Evolutionary conservation across 2,888 invertebrate genomes (phyloP), one percentile per base, ranked within the genome.

Genomic region (Andrena trimmerana): DNA sequence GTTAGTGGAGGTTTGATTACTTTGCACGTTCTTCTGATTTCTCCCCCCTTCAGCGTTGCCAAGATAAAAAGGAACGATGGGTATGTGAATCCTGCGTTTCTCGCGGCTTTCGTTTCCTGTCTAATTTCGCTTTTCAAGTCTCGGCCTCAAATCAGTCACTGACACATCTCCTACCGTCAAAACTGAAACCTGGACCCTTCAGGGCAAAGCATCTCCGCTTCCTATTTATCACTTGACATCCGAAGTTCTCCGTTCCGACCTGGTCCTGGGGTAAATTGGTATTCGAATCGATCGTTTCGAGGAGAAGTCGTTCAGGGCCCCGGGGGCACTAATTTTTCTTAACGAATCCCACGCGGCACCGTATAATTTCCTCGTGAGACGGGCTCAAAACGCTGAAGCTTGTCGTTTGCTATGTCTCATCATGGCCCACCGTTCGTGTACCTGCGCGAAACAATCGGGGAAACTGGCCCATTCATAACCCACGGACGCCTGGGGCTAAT

Each of bases 391-490:
- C 50, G 63, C 36, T 7, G 78, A 62, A 70, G 66, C 52, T 67
- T 79, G 79, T 81, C 81, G 78, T 63, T 29, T 27, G 48, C 65
- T 42, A 54, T 54, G 73, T 66, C 54, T 50, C 75, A 54, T 57
- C 29, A 24, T 42, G 29, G 33, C 48, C 31, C 59, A 36, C 54
- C 54, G 70, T 75, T 50, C 69, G 63, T 67, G 72, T 87, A 88
- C 88, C 86, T 88, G 84, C 57, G 72, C 68, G 80, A 81, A 75
- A 79, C 86, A 88, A 84, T 82, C 83, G 79, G 77, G 86, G 66
- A 88, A 88, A 88, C 80, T 76, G 83, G 78, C 86, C 91, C 92
- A 91, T 92, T 92, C 92, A 90, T 91, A 91, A 92, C 86, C 89
- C 87, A 85, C 71, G 81, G 88, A 85, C 78, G 88, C 90, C 90